Percentiles rank a stretch among this genome's conserved stretches.
Conservation (phyloP, 2,113 vertebrate species). For the Daphoenositta chrysoptera region DNA sequence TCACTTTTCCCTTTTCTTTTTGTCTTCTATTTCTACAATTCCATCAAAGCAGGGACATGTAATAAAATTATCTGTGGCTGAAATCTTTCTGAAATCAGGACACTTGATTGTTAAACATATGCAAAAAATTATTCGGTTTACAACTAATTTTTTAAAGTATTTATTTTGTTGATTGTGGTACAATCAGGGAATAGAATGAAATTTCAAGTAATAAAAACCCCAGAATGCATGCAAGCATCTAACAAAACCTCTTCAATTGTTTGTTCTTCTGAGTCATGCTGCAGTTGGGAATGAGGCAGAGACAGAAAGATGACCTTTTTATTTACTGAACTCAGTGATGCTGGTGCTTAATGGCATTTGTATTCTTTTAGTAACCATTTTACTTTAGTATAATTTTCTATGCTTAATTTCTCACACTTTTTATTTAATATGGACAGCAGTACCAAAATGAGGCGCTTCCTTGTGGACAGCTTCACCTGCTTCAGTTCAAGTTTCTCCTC, state of each 20-base stretch:
- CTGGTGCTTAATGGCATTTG: not conserved
- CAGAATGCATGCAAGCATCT: not conserved
- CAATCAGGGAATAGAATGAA: not conserved
- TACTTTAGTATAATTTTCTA: not conserved
- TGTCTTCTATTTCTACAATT: not conserved
- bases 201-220: not conserved
- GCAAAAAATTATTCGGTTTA: not conserved
- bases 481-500: not conserved
- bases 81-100: not conserved
- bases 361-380: not conserved
- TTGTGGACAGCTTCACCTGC: not conserved
- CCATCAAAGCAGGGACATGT: not conserved
- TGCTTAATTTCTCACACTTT: not conserved
- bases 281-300: conserved; percentile 27
- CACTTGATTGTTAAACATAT: not conserved
- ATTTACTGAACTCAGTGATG: not conserved
- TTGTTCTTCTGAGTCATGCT: conserved; percentile 54
- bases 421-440: not conserved
- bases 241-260: conserved; percentile 34
- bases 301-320: conserved; percentile 25
- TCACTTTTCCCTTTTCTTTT: not conserved
- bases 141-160: not conserved
- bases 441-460: not conserved
- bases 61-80: not conserved
- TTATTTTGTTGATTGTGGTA: not conserved